phyloP scores from a whole-genome alignment of 2,113 vertebrate species.

The Hemiprocne comata region DNA sequence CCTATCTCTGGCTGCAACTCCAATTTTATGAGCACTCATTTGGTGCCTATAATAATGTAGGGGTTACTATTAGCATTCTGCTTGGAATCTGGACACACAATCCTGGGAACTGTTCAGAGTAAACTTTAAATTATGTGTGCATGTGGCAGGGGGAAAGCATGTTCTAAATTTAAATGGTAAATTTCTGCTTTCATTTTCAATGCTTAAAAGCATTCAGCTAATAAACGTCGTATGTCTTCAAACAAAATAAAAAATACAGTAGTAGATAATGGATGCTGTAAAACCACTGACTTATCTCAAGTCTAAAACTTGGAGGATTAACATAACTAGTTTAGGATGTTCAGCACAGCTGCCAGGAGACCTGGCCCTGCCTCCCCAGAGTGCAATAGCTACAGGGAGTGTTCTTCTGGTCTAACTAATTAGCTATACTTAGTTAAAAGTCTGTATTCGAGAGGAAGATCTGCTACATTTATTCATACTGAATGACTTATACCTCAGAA shows the following conservation, averaged over 20 bases:
- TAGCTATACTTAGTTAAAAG: background rate
- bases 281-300: slow-evolving; percentile 44
- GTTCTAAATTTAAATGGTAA: slow-evolving; percentile 49
- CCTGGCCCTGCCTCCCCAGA: background rate
- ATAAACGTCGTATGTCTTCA: background rate
- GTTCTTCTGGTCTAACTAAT: background rate
- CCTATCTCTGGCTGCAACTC: background rate
- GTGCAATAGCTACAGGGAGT: background rate
- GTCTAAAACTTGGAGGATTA: background rate
- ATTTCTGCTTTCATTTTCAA: slow-evolving; percentile 46
- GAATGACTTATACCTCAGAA: background rate
- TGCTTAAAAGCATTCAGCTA: background rate
- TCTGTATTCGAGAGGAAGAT: background rate
- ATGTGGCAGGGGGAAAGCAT: background rate
- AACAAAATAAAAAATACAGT: slow-evolving; percentile 10
- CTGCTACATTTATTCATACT: background rate
- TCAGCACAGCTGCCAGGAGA: slow-evolving; percentile 15
- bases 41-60: background rate
- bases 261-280: slow-evolving; percentile 21
- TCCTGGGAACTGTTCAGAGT: slow-evolving; percentile 33
- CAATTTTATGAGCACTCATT: slow-evolving; percentile 9
- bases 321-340: background rate
- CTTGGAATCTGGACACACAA: slow-evolving; percentile 18
- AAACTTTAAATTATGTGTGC: slow-evolving; percentile 6
- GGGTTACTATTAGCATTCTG: slow-evolving; percentile 49